phyloP scores from a whole-genome alignment of 2,797 vertebrate species.

The Sparus aurata region DNA sequence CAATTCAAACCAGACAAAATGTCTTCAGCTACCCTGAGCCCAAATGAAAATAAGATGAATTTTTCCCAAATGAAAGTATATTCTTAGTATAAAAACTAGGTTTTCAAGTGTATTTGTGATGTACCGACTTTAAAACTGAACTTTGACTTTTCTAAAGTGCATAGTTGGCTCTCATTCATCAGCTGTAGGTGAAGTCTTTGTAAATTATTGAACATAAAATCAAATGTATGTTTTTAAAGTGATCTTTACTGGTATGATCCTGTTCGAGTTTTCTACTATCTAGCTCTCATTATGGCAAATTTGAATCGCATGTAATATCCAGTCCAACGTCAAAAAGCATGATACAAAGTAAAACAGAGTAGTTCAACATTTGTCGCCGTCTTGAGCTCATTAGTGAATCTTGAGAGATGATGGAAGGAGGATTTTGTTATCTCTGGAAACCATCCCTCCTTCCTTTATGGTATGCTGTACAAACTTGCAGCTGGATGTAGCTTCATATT shows the following conservation, averaged over 20 bases:
- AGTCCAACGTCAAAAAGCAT: background rate
- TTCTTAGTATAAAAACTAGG: background rate
- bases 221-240: background rate
- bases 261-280: background rate
- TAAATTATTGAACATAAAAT: background rate
- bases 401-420: background rate
- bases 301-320: background rate
- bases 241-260: background rate
- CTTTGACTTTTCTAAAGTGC: background rate
- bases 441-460: background rate
- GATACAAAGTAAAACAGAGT: background rate
- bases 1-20: constrained; percentile 21
- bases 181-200: background rate
- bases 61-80: no score
- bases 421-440: background rate
- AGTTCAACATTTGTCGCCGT: background rate
- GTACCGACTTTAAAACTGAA: background rate
- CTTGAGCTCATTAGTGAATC: background rate
- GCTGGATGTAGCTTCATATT: background rate
- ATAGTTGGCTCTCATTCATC: background rate
- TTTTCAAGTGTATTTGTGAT: background rate
- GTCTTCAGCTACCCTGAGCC: background rate
- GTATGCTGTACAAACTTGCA: background rate
- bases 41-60: background rate
- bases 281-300: background rate